These are phyloP conservation scores for Latheticus oryzae DNA, from an alignment of 2,888 invertebrate species.

Conservation along the genomic window DNA sequence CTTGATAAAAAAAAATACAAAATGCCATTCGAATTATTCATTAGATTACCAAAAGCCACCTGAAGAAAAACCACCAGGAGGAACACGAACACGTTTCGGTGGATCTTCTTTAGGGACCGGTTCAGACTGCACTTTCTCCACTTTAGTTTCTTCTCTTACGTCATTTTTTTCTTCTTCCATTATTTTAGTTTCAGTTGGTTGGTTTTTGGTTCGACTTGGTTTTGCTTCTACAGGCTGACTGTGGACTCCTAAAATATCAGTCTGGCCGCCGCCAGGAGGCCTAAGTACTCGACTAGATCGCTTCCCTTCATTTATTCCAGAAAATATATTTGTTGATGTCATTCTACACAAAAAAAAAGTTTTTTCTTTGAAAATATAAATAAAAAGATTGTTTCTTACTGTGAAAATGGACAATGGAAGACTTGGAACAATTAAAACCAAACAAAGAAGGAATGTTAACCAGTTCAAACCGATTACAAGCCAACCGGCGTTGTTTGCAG, in stretches of 20 bases:
- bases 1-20: too few relatives aligned
- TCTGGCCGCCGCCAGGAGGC: constrained; percentile 67
- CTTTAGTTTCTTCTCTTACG: not conserved
- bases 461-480: too few relatives aligned
- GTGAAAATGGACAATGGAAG: too few relatives aligned
- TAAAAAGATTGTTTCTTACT: too few relatives aligned
- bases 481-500: too few relatives aligned
- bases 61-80: constrained; percentile 58
- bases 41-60: constrained; percentile 55
- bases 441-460: too few relatives aligned
- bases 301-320: constrained; percentile 54
- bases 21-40: too few relatives aligned
- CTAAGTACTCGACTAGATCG: constrained; percentile 65
- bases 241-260: constrained; percentile 61
- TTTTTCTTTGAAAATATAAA: too few relatives aligned
- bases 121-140: too few relatives aligned
- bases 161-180: not conserved
- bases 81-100: constrained; percentile 48
- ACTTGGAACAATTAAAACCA: too few relatives aligned
- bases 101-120: not conserved
- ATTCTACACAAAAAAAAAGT: too few relatives aligned
- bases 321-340: constrained; percentile 61
- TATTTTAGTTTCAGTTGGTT: not conserved
- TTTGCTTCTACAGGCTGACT: not conserved
- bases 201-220: not conserved